A percentile compares a stretch with the other conserved stretches of the same genome.
Conservation (phyloP, 1,140 invertebrate species). For the Drosophila bocqueti region DNA sequence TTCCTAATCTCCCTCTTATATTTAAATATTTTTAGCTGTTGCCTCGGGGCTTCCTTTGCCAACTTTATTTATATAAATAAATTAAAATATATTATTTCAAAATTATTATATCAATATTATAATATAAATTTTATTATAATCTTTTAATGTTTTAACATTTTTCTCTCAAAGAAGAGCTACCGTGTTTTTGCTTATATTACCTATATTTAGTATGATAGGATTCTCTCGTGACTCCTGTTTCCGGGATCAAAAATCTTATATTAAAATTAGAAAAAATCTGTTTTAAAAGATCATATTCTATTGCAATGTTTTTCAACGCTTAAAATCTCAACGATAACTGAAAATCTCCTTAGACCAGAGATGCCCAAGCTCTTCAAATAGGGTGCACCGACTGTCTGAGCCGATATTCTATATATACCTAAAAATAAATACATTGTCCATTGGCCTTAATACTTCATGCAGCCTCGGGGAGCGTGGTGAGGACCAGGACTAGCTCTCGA, state of each 20-base stretch:
- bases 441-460: conserved; percentile 51
- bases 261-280: neutral
- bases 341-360: neutral
- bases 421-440: conserved; percentile 28
- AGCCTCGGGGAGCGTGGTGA: neutral
- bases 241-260: neutral
- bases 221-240: neutral
- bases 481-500: conserved; percentile 36
- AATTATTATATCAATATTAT: no score
- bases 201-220: neutral
- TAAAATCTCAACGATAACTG: neutral
- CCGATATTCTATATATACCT: neutral
- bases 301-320: neutral
- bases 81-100: conserved; percentile 39
- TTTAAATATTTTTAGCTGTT: conserved; percentile 10
- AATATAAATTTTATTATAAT: no score
- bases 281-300: neutral
- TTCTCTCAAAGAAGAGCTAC: neutral
- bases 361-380: no score
- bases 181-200: neutral
- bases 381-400: neutral
- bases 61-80: conserved; percentile 56
- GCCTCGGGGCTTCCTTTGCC: conserved; percentile 4
- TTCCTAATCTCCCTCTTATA: no score
- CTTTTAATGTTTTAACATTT: neutral